phyloP scores from a whole-genome alignment of 2,888 invertebrate genomes.

The Opisthograptis luteolata region DNA sequence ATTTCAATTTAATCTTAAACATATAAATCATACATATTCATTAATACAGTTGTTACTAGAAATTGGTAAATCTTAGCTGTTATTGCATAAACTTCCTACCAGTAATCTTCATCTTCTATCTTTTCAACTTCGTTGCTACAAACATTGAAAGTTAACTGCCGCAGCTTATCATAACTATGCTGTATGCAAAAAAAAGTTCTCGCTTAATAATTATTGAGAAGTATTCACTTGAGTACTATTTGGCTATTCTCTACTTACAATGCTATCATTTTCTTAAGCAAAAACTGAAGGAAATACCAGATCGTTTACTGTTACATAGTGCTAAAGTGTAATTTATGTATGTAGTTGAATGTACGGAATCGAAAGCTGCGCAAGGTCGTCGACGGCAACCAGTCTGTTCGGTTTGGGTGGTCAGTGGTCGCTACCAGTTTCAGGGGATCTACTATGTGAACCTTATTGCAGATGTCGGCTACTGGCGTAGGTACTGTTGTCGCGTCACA shows the following conservation, averaged over 20 bases:
- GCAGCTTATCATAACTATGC: constrained; percentile 33
- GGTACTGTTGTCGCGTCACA: too few species aligned
- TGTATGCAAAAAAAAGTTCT: constrained; percentile 43
- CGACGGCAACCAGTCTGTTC: constrained; percentile 51
- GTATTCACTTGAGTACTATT: not conserved
- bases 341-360: constrained; percentile 44
- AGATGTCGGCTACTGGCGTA: too few species aligned
- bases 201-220: constrained; percentile 22
- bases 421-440: constrained; percentile 11
- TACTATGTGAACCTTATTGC: constrained; percentile 1
- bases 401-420: constrained; percentile 47
- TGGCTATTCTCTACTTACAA: not conserved
- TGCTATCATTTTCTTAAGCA: not conserved
- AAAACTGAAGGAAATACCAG: constrained; percentile 5
- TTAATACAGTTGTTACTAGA: too few species aligned
- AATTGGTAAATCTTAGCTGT: not conserved
- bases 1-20: too few species aligned
- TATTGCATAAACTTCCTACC: not conserved
- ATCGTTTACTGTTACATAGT: constrained; percentile 13
- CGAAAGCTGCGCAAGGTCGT: constrained; percentile 65
- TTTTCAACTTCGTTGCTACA: too few species aligned
- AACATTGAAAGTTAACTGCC: constrained; percentile 43
- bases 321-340: constrained; percentile 19
- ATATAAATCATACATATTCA: too few species aligned
- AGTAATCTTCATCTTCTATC: constrained; percentile 27